A percentile compares a stretch with the other conserved stretches of the same genome.
phyloP scores from a whole-genome alignment of 2,888 invertebrate species.

The Prosopocoilus inquinatus region DNA sequence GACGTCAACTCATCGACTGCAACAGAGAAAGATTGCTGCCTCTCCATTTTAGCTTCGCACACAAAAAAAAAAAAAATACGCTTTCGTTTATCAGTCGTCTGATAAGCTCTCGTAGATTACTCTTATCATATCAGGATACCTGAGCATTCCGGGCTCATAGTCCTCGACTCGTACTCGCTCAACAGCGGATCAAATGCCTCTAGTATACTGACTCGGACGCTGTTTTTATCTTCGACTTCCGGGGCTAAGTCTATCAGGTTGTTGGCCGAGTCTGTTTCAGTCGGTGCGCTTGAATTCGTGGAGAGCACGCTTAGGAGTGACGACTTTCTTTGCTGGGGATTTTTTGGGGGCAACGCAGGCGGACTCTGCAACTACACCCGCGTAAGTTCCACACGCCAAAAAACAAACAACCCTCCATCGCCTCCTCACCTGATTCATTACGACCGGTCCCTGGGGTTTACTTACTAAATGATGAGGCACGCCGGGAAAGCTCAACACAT shows the following conservation, averaged over 20 bases:
- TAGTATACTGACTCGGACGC: slow-evolving; percentile 67
- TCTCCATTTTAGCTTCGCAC: not conserved
- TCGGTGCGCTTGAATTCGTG: slow-evolving; percentile 24
- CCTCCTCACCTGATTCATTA: no score
- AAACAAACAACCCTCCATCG: no score
- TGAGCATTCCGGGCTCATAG: slow-evolving; percentile 51
- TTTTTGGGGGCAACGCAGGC: slow-evolving; percentile 47
- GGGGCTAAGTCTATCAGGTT: slow-evolving; percentile 61
- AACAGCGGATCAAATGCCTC: slow-evolving; percentile 87
- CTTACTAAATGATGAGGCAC: not conserved
- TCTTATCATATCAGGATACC: slow-evolving; percentile 51
- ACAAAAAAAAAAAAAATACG: not conserved
- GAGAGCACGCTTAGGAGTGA: slow-evolving; percentile 33
- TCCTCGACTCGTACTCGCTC: slow-evolving; percentile 31
- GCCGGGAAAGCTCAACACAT: not conserved
- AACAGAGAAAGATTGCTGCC: slow-evolving; percentile 25
- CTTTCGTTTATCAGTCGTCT: not conserved
- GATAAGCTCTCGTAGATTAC: not conserved
- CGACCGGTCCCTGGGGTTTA: no score
- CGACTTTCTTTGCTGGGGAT: slow-evolving; percentile 41
- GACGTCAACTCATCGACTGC: slow-evolving; percentile 56
- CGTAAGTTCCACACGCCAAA: no score
- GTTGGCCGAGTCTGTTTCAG: slow-evolving; percentile 33
- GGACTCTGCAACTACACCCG: slow-evolving; percentile 30
- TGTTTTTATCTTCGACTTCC: slow-evolving; percentile 53